Base-by-base conservation (phyloP, 1,140 invertebrate genomes). In the Telenomus remus region DNA sequence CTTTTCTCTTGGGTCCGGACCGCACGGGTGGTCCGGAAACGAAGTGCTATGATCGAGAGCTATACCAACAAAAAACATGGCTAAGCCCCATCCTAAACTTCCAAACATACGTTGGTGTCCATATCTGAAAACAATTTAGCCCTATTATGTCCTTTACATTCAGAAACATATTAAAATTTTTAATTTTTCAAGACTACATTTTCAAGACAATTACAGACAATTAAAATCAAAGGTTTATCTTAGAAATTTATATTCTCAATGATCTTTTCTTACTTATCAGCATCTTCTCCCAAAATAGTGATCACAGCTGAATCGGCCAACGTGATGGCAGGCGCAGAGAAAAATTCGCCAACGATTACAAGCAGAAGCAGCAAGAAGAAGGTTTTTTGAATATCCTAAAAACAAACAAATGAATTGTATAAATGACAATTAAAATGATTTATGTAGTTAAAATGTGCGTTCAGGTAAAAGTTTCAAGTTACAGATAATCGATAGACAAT, bases 51-150 rank as follows among this genome's bases (percentile, higher is more conserved):
- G 96, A 89, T 99, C 98, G 42, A 99, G 89, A n/a, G 96, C 97
- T 76, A 98, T 97, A 37, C 98, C 98, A 46, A 99, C 96, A 83
- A 99, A 95, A 85, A 99, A 99, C 98, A 99, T 99, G 9, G 97
- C 95, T 64, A 99, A 87, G 27, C 96, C 98, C 98, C 97, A 99
- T 14, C 98, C 98, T 47, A 99, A 88, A 27, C 97, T 99, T 0
- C 98, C 98, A 84, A 99, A 99, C 96, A 99, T 98, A 76, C 98
- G 92, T 87, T 99, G 97, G 75, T 97, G 94, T 0, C 97, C 97
- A 84, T 99, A 99, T 76, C 92, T 92, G 35, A n/a, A n/a, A n/a
- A n/a, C n/a, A n/a, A n/a, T n/a, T n/a, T n/a, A n/a, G n/a, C n/a
- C n/a, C n/a, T n/a, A n/a, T n/a, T n/a, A n/a, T n/a, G n/a, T n/a